These are phyloP conservation scores for Chondrosia reniformis DNA, from an alignment of 37 sponge, comb jelly and placozoan genomes.

Conservation along the genomic window DNA sequence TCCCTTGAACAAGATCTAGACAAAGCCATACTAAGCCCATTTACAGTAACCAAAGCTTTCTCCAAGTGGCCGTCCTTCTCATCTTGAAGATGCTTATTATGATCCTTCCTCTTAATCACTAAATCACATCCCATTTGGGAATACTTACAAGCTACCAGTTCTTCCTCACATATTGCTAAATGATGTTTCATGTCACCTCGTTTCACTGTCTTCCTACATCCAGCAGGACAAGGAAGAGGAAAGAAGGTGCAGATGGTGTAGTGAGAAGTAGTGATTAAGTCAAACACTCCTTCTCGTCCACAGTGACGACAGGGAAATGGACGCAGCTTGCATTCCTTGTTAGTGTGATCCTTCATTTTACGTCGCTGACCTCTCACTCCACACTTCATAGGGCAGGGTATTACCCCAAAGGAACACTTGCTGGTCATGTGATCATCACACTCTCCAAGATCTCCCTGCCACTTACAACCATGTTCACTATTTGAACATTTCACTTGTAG, in stretches of 20 bases:
- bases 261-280: neutral
- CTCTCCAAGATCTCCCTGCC: slow-evolving; percentile 37
- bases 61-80: neutral
- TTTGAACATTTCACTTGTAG: slow-evolving; percentile 46
- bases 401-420: slow-evolving; percentile 27
- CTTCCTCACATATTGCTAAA: slow-evolving; percentile 11
- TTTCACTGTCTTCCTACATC: neutral
- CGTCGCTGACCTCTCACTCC: neutral
- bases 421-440: slow-evolving; percentile 15
- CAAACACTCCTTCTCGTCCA: neutral
- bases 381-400: slow-evolving; percentile 21
- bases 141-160: neutral
- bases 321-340: slow-evolving; percentile 16
- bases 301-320: slow-evolving; percentile 23
- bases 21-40: neutral
- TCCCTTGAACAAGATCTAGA: neutral
- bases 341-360: slow-evolving; percentile 6
- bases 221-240: slow-evolving; percentile 6
- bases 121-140: neutral
- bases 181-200: neutral
- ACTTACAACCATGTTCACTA: slow-evolving; percentile 33
- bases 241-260: neutral
- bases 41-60: neutral
- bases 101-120: neutral
- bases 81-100: neutral